Conservation (phyloP, 1,140 invertebrate species). For the Polyergus mexicanus region DNA sequence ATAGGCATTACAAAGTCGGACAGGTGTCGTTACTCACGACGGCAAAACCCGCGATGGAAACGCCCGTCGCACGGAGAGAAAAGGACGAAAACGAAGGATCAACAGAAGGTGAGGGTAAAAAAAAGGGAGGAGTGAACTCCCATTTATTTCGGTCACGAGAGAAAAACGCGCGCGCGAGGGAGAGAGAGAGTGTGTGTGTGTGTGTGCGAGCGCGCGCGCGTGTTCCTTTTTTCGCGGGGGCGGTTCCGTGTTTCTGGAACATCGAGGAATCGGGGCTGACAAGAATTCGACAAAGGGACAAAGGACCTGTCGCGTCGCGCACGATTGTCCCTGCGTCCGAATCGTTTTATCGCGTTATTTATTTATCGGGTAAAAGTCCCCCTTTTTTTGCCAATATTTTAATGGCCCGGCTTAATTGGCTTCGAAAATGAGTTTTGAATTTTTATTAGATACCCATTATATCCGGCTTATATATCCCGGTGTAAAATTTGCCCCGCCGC, state of each 20-base stretch:
- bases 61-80: slow-evolving; percentile 12
- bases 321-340: slow-evolving; percentile 1
- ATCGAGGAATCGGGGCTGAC: slow-evolving; percentile 29
- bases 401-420: slow-evolving; percentile 2
- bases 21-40: slow-evolving; percentile 67
- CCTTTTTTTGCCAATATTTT: not conserved
- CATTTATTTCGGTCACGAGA: slow-evolving; percentile 54
- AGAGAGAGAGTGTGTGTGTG: no score
- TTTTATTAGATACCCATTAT: slow-evolving; percentile 9
- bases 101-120: not conserved
- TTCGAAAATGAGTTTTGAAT: slow-evolving; percentile 6
- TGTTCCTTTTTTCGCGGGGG: slow-evolving; percentile 29
- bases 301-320: slow-evolving; percentile 11
- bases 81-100: slow-evolving; percentile 20
- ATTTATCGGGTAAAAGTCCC: not conserved
- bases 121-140: slow-evolving; percentile 28
- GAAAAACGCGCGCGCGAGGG: slow-evolving; percentile 9
- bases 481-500: not conserved
- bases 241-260: slow-evolving; percentile 26
- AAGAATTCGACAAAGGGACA: slow-evolving; percentile 49
- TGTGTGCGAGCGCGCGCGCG: slow-evolving; percentile 42
- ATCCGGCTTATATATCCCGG: not conserved
- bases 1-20: slow-evolving; percentile 55
- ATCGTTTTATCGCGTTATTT: slow-evolving; percentile 29
- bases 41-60: slow-evolving; percentile 44